Conservation (phyloP, 2,888 invertebrate genomes). For the Eupithecia centaureata region DNA sequence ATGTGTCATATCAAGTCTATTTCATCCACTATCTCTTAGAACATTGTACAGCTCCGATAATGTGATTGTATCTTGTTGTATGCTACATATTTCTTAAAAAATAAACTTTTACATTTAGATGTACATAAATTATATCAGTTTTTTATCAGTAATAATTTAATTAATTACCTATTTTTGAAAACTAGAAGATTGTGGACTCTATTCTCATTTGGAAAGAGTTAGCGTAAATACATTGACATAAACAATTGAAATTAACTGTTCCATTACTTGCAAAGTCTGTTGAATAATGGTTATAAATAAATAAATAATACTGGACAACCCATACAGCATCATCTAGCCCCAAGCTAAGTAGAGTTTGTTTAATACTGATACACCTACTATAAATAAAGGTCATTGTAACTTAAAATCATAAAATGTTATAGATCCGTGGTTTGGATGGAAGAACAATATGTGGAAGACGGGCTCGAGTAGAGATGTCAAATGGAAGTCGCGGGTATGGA, state of each 20-base stretch:
- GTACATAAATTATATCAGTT: no score
- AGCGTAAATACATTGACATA: not conserved
- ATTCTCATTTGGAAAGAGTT: no score
- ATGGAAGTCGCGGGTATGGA: slow-evolving; percentile 88
- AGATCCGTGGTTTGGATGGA: slow-evolving; percentile 87
- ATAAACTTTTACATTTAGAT: no score
- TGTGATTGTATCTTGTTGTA: no score
- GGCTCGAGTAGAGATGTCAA: slow-evolving; percentile 96
- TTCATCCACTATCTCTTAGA: not conserved
- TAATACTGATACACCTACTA: not conserved
- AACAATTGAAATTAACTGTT: not conserved
- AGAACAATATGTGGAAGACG: slow-evolving; percentile 94
- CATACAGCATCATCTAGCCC: no score
- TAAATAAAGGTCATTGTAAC: not conserved
- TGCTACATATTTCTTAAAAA: no score
- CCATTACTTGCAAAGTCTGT: not conserved
- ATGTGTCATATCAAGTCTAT: not conserved
- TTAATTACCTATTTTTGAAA: no score
- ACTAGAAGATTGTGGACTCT: no score
- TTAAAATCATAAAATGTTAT: slow-evolving; percentile 3
- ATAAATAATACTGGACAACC: no score
- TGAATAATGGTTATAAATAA: not conserved
- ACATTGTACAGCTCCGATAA: not conserved
- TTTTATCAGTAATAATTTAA: no score
- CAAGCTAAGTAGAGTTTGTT: no score